A percentile compares a stretch with the other conserved stretches of the same genome.
Evolutionary conservation across 2,888 invertebrate genomes (phyloP).

Genomic region (Agrenia bidenticulata): DNA sequence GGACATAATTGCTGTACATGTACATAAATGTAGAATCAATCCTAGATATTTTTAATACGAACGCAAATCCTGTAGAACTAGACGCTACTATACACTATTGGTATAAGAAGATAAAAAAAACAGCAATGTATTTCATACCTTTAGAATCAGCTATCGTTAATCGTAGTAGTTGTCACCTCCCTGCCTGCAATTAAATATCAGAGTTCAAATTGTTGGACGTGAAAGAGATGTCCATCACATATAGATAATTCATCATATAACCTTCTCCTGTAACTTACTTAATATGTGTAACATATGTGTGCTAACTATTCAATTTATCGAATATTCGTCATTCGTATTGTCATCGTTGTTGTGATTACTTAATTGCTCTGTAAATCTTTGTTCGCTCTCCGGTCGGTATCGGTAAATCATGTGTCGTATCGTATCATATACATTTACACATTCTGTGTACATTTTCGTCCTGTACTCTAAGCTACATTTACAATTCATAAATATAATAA

Average conservation of each 20-base stretch:
- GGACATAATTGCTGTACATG: too few relatives aligned
- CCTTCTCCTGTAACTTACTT: background rate
- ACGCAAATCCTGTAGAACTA: conserved; percentile 2
- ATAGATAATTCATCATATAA: too few relatives aligned
- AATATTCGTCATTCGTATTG: conserved; percentile 16
- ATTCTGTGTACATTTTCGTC: background rate
- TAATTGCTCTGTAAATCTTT: background rate
- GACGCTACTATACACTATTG: background rate
- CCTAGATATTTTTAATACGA: conserved; percentile 7
- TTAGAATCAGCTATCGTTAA: too few relatives aligned
- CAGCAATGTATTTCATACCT: conserved; percentile 1
- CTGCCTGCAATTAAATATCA: conserved; percentile 17
- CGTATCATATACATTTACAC: background rate
- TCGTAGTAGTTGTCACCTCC: conserved; percentile 13
- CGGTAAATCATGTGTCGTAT: background rate
- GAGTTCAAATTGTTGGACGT: conserved; percentile 4
- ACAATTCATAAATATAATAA: background rate
- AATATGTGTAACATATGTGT: conserved; percentile 21
- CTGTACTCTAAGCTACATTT: background rate
- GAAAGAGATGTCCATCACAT: background rate
- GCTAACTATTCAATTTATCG: conserved; percentile 24
- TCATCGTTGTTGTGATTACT: conserved; percentile 12
- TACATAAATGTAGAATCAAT: background rate
- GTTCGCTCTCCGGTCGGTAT: too few relatives aligned
- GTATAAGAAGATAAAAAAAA: background rate